These are phyloP conservation scores for Apostichopus japonicus DNA, from an alignment of 35 echinoderm and acorn worm species.

Conservation along the genomic window DNA sequence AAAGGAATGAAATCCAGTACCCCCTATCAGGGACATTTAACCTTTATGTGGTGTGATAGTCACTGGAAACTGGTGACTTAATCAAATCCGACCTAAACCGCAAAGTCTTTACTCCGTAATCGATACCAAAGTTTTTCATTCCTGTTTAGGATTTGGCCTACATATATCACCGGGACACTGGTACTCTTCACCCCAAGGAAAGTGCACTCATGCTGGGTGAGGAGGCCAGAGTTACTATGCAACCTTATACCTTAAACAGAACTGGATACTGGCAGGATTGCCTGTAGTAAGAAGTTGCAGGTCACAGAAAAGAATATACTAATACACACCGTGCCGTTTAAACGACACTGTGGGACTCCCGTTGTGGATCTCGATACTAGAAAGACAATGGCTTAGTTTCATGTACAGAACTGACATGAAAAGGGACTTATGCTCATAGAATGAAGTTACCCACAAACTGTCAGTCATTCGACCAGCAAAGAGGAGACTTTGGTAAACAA, in stretches of 20 bases:
- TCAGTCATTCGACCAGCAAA: too few species aligned
- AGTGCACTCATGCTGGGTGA: constrained; percentile 33
- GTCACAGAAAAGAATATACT: background rate
- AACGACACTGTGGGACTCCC: background rate
- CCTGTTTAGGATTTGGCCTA: background rate
- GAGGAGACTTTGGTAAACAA: too few species aligned
- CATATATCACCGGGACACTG: constrained; percentile 1
- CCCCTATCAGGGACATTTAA: too few species aligned
- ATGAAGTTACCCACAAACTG: too few species aligned
- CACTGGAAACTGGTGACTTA: constrained; percentile 1
- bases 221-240: background rate
- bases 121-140: background rate
- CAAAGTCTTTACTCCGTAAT: background rate
- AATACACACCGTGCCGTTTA: background rate
- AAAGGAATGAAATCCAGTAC: too few species aligned
- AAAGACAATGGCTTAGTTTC: too few species aligned
- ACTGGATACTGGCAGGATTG: constrained; percentile 27
- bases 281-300: background rate
- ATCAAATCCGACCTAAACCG: background rate
- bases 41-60: background rate
- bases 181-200: constrained; percentile 22
- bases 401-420: too few species aligned
- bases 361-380: background rate
- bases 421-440: too few species aligned
- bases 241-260: constrained; percentile 14